Conservation (phyloP, 2,113 vertebrate genomes). For the Hystrix brachyura region DNA sequence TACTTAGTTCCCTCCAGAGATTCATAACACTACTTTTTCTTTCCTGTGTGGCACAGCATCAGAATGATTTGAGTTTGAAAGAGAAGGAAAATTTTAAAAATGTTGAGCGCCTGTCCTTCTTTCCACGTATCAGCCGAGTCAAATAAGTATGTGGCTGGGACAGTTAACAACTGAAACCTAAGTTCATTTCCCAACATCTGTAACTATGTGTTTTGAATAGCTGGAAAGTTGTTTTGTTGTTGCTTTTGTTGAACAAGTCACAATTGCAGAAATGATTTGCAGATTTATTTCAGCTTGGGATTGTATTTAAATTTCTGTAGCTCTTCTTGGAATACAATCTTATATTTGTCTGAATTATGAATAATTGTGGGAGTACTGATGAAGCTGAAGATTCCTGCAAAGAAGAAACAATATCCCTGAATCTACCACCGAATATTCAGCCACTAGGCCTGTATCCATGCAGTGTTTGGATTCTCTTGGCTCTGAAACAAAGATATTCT, state of each 20-base stretch:
- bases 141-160: neutral
- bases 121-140: neutral
- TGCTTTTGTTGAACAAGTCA: constrained; percentile 33
- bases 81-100: neutral
- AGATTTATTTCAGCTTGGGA: neutral
- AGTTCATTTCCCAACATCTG: neutral
- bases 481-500: neutral
- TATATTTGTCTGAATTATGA: neutral
- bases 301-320: constrained; percentile 9
- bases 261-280: neutral
- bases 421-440: neutral
- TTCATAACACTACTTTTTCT: neutral
- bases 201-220: neutral
- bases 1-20: neutral
- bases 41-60: neutral
- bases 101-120: neutral
- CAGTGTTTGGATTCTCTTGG: neutral
- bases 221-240: neutral
- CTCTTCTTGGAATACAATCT: neutral
- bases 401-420: neutral
- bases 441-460: neutral
- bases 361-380: neutral
- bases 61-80: constrained; percentile 2
- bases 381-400: neutral
- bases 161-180: neutral